A percentile compares a stretch with the other conserved stretches of the same genome.
These are phyloP conservation scores for Pegoplata infirma DNA, from an alignment of 2,888 invertebrate species.

Conservation along the genomic window DNA sequence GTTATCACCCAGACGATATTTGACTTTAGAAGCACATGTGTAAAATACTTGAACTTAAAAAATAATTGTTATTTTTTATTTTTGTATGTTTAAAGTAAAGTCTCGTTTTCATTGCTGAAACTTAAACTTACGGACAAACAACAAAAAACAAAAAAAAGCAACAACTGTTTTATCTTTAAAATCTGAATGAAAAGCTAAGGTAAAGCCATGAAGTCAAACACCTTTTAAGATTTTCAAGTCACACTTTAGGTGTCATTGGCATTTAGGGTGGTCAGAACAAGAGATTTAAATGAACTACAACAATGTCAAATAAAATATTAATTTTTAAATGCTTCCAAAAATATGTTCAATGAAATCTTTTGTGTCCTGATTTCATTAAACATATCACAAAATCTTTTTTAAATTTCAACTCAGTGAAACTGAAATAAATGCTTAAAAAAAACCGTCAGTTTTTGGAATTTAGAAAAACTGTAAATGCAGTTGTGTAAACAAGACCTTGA, in stretches of 20 bases:
- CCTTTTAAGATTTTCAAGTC: slow-evolving; percentile 41
- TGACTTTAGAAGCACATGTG: not conserved
- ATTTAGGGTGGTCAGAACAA: slow-evolving; percentile 20
- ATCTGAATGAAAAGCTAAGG: slow-evolving; percentile 50
- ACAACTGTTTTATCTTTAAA: slow-evolving; percentile 53
- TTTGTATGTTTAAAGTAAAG: slow-evolving; percentile 14
- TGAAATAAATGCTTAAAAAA: too few species aligned
- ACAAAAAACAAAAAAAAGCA: slow-evolving; percentile 8
- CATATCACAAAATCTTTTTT: too few species aligned
- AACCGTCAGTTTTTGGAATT: too few species aligned
- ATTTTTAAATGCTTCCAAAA: too few species aligned
- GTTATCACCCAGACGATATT: too few species aligned
- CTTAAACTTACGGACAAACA: slow-evolving; percentile 26
- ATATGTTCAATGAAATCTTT: too few species aligned
- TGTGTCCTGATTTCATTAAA: too few species aligned
- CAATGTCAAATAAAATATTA: too few species aligned
- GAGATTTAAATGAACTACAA: too few species aligned
- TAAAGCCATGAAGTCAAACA: slow-evolving; percentile 52
- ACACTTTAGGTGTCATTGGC: slow-evolving; percentile 46
- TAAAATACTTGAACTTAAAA: slow-evolving; percentile 42
- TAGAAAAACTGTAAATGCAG: too few species aligned
- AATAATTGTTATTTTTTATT: slow-evolving; percentile 50
- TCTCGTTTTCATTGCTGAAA: slow-evolving; percentile 36
- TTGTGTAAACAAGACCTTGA: too few species aligned
- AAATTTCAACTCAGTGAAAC: too few species aligned